These are phyloP conservation scores for Enteromius anoplus DNA, from an alignment of 2,797 vertebrate species.

Conservation along the genomic window DNA sequence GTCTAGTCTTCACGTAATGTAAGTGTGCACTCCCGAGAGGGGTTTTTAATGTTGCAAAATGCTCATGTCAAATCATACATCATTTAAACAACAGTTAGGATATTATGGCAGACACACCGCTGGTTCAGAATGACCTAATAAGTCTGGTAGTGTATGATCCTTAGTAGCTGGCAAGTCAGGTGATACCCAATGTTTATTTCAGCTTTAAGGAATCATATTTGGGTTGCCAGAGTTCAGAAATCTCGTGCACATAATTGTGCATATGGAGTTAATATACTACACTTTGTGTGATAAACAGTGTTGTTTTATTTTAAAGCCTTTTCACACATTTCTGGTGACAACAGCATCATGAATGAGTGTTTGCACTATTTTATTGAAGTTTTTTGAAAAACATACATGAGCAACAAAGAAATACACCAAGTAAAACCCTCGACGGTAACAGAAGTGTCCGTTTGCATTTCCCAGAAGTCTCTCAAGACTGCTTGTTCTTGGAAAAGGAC, in stretches of 20 bases:
- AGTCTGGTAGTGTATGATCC: neutral
- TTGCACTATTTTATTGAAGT: neutral
- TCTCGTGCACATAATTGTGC: neutral
- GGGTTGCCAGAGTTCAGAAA: neutral
- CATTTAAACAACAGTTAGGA: too few species aligned
- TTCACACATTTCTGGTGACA: neutral
- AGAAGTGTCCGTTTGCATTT: constrained; percentile 5
- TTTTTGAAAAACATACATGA: neutral
- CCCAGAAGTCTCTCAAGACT: constrained; percentile 48
- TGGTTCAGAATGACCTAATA: neutral
- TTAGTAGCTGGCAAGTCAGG: neutral
- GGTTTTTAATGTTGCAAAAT: too few species aligned
- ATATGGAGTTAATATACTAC: neutral
- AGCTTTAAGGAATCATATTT: neutral
- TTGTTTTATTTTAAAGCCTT: too few species aligned
- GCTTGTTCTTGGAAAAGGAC: constrained; percentile 62
- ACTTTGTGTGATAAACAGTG: neutral
- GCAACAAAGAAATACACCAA: neutral
- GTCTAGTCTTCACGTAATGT: too few species aligned
- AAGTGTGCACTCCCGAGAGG: too few species aligned
- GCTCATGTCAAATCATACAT: too few species aligned
- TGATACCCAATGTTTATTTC: neutral
- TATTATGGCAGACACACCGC: too few species aligned
- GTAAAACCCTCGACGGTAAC: neutral
- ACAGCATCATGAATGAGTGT: neutral